Evolutionary conservation across 1,140 invertebrate genomes (phyloP).

Genomic region (Chelonus insularis): DNA sequence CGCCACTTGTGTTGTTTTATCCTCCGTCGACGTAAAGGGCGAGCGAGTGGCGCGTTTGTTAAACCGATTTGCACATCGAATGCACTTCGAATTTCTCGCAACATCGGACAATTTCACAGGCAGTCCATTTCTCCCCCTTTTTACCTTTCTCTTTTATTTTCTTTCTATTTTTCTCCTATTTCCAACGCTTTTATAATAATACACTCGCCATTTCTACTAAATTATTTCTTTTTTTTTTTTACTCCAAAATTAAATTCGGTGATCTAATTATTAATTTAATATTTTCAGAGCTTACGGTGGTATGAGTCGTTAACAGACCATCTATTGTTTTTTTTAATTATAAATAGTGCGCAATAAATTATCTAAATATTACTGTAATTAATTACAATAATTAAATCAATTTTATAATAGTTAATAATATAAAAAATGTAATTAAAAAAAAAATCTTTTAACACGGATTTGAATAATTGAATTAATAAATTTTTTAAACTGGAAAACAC

Average conservation of each 20-base stretch:
- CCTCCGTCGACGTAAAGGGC: not conserved
- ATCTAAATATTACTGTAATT: too few relatives aligned
- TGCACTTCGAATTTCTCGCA: constrained; percentile 25
- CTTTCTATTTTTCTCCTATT: not conserved
- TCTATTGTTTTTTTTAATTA: too few relatives aligned
- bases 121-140: not conserved
- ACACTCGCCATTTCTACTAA: not conserved
- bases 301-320: too few relatives aligned
- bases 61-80: constrained; percentile 35
- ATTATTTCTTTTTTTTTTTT: not conserved
- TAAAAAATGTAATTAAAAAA: too few relatives aligned
- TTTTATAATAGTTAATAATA: too few relatives aligned
- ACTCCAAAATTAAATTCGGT: not conserved
- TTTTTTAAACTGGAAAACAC: too few relatives aligned
- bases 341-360: too few relatives aligned
- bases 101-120: constrained; percentile 21
- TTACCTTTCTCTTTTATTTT: not conserved
- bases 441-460: too few relatives aligned
- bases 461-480: too few relatives aligned
- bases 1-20: constrained; percentile 13
- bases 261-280: too few relatives aligned
- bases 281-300: too few relatives aligned
- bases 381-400: too few relatives aligned
- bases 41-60: constrained; percentile 12
- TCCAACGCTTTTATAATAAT: not conserved